Base-by-base conservation (phyloP, 1,140 invertebrate genomes). In the Halictus rubicundus region DNA sequence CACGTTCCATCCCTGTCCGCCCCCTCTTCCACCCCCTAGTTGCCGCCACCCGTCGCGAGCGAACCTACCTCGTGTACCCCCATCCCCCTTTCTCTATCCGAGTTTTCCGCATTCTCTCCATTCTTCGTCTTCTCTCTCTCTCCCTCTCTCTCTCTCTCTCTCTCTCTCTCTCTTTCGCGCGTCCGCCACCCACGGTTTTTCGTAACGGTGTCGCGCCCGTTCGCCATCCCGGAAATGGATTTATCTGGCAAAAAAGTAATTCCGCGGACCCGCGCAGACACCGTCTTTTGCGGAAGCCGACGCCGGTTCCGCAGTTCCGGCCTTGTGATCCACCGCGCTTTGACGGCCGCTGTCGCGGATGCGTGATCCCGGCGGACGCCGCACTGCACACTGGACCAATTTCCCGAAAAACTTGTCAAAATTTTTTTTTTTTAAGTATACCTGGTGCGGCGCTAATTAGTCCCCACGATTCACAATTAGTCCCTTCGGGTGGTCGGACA, bases 241-340 rank as follows among this genome's bases (percentile, higher is more conserved):
- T 84, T 75, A 73, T 73, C 27, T 64, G 25, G 37, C 21, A 70
- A 63, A 84, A 82, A 80, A 60, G 80, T 83, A 71, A 84, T 82
- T 78, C 73, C 21, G 60, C 27, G 60, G 54, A 59, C 59, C 49
- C 23, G 57, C n/a, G 54, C 21, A 12, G 49, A 70, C 54, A 66
- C 54, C 23, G 32, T 14, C 42, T 46, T 46, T 46, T 12, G 7
- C 46, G 64, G 54, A 57, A 9, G 6, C 19, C n/a, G 21, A n/a
- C 21, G 52, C 21, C 54, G 19, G 54, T n/a, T 2, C 54, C n/a
- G 54, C n/a, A 60, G 27, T 60, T 60, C 59, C 23, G 25, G 21
- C 23, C 49, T 5, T 6, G 57, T 1, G 9, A 25, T 21, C 19
- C n/a, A 21, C 7, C 21, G 54, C n/a, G n/a, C n/a, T n/a, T n/a